Evolutionary conservation across 2,113 vertebrate species (phyloP).

Genomic region (Centropus unirufus): DNA sequence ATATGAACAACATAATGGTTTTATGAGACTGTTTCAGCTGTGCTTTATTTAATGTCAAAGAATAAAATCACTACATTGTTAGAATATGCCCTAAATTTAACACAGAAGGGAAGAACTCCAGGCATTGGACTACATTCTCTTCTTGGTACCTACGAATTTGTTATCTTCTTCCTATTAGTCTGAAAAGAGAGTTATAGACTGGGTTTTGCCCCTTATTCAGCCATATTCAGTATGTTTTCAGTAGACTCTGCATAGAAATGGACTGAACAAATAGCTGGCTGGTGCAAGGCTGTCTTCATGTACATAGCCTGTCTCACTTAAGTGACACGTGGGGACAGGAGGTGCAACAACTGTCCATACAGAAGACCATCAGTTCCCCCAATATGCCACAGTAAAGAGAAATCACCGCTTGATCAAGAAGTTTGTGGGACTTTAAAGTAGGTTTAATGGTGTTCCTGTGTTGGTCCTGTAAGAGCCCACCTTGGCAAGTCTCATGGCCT

Average conservation of each 20-base stretch:
- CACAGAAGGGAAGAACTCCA: constrained; percentile 5
- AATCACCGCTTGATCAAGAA: background rate
- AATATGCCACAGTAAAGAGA: background rate
- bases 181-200: constrained; percentile 1
- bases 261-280: background rate
- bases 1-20: constrained; percentile 19
- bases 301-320: background rate
- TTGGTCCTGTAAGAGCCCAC: background rate
- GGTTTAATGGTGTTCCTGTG: background rate
- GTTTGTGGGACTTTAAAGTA: background rate
- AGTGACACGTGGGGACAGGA: background rate
- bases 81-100: constrained; percentile 44
- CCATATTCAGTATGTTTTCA: background rate
- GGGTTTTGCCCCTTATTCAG: background rate
- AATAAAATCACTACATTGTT: constrained; percentile 1
- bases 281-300: background rate
- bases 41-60: constrained; percentile 54
- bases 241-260: background rate
- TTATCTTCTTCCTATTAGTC: background rate
- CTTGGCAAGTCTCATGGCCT: background rate
- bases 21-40: constrained; percentile 53
- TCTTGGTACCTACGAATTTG: constrained; percentile 6
- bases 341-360: background rate
- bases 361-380: background rate
- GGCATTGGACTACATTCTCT: background rate